A percentile compares a stretch with the other conserved stretches of the same genome.
These are phyloP conservation scores for Mechanitis messenoides DNA, from an alignment of 2,888 invertebrate genomes.

Conservation along the genomic window DNA sequence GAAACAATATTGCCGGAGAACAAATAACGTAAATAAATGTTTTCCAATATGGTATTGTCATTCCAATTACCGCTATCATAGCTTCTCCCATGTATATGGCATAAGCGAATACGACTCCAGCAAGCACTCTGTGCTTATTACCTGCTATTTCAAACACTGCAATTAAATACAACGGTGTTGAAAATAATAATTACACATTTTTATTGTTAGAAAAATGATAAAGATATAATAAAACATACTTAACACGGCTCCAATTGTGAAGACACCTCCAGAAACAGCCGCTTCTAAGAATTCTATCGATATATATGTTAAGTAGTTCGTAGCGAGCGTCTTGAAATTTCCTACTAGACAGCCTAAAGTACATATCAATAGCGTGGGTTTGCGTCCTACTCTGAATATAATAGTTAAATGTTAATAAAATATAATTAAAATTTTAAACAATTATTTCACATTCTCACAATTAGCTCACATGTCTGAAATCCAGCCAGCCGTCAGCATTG, in stretches of 20 bases:
- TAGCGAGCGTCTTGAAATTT: constrained; percentile 48
- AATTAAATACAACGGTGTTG: constrained; percentile 16
- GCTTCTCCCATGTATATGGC: constrained; percentile 55
- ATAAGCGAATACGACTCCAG: constrained; percentile 54
- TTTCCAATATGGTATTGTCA: constrained; percentile 59
- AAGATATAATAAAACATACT: constrained; percentile 39
- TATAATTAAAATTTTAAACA: not conserved
- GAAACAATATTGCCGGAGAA: constrained; percentile 48
- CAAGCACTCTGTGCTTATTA: constrained; percentile 45
- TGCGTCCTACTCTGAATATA: constrained; percentile 52
- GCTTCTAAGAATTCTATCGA: constrained; percentile 54
- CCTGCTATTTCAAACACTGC: constrained; percentile 61
- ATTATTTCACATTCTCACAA: not conserved
- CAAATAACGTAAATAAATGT: constrained; percentile 51
- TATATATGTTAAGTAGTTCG: constrained; percentile 47
- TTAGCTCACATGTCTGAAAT: constrained; percentile 49
- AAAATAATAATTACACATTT: no score
- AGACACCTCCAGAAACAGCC: constrained; percentile 46
- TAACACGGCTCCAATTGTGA: constrained; percentile 50
- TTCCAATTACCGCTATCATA: constrained; percentile 52
- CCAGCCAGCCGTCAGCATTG: constrained; percentile 54
- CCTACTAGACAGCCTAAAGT: constrained; percentile 47
- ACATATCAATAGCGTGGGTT: constrained; percentile 49
- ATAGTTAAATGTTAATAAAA: constrained; percentile 18
- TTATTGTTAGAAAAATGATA: no score